A percentile compares a stretch with the other conserved stretches of the same genome.
phyloP scores from a whole-genome alignment of 2,888 invertebrate genomes.

The Cerceris rybyensis region DNA sequence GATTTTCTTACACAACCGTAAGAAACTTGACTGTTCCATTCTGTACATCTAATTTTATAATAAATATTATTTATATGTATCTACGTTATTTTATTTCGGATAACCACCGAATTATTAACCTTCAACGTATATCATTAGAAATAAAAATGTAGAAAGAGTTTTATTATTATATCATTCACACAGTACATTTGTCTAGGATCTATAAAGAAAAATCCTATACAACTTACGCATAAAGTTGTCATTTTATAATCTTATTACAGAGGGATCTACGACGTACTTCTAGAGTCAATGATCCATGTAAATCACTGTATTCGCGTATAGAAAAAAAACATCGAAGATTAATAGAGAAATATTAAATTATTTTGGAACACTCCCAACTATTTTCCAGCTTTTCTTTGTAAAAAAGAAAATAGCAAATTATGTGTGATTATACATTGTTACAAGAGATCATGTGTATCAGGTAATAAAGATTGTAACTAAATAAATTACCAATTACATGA shows the following conservation, averaged over 20 bases:
- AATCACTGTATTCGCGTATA: neutral
- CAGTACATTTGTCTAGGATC: neutral
- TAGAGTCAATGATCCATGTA: neutral
- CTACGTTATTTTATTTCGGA: neutral
- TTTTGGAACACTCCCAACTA: constrained; percentile 1
- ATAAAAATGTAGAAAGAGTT: constrained; percentile 12
- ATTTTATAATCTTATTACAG: neutral
- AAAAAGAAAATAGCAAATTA: constrained; percentile 10
- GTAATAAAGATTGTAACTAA: constrained; percentile 19
- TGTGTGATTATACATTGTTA: constrained; percentile 15
- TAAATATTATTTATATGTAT: constrained; percentile 77
- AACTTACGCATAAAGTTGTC: neutral
- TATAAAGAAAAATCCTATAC: no score
- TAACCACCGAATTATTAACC: neutral
- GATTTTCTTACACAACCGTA: constrained; percentile 69
- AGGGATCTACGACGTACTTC: no score
- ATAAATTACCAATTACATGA: constrained; percentile 45
- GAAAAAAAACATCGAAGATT: constrained; percentile 14
- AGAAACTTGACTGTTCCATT: constrained; percentile 73
- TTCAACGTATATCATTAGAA: neutral
- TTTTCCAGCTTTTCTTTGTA: neutral
- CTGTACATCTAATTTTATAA: constrained; percentile 75
- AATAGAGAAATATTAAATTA: constrained; percentile 5
- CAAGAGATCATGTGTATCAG: constrained; percentile 18
- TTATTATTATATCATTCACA: constrained; percentile 30